Conservation (phyloP, 2,888 invertebrate genomes). For the Pimpla rufipes region DNA sequence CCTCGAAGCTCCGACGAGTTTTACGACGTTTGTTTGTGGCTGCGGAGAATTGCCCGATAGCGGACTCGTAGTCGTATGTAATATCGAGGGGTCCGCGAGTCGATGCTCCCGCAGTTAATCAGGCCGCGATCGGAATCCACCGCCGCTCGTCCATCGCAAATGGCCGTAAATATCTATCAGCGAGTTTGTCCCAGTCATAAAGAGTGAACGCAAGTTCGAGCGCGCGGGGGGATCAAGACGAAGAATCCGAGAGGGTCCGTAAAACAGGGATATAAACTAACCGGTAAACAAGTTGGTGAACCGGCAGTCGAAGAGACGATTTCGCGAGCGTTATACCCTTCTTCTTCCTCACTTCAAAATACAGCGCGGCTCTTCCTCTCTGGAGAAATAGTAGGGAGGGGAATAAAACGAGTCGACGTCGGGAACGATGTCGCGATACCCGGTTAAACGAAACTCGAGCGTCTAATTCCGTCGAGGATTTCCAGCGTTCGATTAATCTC, state of each 20-base stretch:
- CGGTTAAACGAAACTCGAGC: conserved; percentile 66
- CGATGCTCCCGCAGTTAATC: conserved; percentile 23
- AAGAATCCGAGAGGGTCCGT: conserved; percentile 41
- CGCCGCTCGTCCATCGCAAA: conserved; percentile 7
- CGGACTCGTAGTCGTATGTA: conserved; percentile 9
- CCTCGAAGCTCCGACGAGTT: conserved; percentile 1
- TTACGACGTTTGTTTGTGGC: conserved; percentile 43
- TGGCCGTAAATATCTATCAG: conserved; percentile 58
- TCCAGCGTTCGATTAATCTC: conserved; percentile 65
- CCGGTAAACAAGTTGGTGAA: conserved; percentile 60
- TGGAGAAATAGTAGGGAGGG: conserved; percentile 5
- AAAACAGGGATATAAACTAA: conserved; percentile 52
- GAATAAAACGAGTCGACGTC: conserved; percentile 52
- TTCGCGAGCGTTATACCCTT: conserved; percentile 24
- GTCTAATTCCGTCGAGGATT: conserved; percentile 62
- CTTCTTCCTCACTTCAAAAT: conserved; percentile 29
- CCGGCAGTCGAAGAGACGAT: conserved; percentile 59
- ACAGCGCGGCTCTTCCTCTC: conserved; percentile 33
- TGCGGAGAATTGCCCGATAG: conserved; percentile 46
- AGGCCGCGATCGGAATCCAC: conserved; percentile 35
- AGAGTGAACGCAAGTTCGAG: conserved; percentile 15
- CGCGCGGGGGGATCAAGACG: neutral
- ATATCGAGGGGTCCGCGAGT: neutral
- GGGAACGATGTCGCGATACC: conserved; percentile 52
- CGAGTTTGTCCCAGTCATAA: conserved; percentile 50